phyloP scores from a whole-genome alignment of 2,888 invertebrate genomes.

The Labia minor region DNA sequence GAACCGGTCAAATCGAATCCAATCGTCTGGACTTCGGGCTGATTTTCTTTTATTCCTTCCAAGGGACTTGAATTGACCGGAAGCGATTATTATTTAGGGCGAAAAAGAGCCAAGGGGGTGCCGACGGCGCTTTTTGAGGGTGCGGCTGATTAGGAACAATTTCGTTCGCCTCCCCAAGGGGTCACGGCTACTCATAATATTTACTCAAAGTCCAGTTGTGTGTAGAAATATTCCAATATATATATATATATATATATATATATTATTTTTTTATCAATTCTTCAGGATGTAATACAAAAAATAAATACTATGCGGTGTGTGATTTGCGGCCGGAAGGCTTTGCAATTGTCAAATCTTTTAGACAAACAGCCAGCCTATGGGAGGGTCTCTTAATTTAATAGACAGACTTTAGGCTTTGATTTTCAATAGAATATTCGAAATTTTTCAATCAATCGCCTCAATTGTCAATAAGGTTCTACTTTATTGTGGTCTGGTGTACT shows the following conservation, averaged over 20 bases:
- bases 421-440: no score
- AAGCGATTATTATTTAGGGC: slow-evolving; percentile 19
- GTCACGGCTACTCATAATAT: slow-evolving; percentile 1
- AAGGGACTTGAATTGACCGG: slow-evolving; percentile 17
- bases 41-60: slow-evolving; percentile 18
- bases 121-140: slow-evolving; percentile 15
- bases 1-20: slow-evolving; percentile 6
- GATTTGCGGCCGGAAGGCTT: background rate
- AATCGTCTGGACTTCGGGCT: slow-evolving; percentile 14
- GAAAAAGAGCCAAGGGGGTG: slow-evolving; percentile 16
- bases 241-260: background rate
- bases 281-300: background rate
- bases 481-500: no score
- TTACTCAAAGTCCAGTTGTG: background rate
- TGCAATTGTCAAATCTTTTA: background rate
- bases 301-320: background rate
- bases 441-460: no score
- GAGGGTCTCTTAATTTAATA: no score
- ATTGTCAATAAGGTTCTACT: no score
- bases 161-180: background rate
- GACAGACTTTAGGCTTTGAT: no score
- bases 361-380: background rate
- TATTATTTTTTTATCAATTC: background rate
- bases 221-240: background rate
- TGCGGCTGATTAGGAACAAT: background rate